Base-by-base conservation (phyloP, 2,888 invertebrate species). In the Cynaeus angustus region DNA sequence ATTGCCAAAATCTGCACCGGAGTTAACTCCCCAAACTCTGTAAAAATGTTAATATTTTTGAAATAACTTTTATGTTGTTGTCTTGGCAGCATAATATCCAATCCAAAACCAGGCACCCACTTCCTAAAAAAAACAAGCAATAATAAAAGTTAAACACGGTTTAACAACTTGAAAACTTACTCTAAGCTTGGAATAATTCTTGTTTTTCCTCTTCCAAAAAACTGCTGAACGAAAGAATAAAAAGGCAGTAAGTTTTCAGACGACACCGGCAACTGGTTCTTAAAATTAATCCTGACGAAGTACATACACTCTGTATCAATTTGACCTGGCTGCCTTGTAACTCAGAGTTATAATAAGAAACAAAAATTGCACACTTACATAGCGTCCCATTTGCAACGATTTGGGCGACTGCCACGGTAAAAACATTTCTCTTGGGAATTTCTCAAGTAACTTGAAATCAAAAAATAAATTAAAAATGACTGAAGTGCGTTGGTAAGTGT, bases 91-190 rank as follows among this genome's bases (percentile, higher is more conserved):
- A 83, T 72, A 41, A 81, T 69, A 71, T 80, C 72, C 68, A 74
- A 38, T 13, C 94, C 94, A 83, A 92, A 92, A 0, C 90, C 91
- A 0, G 94, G 93, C 70, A 93, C 87, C 90, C 91, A 92, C 81
- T 90, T 90, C 76, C 90, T 91, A n/a, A n/a, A n/a, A n/a, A n/a
- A n/a, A 69, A 81, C 38, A 38, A 38, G 9, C 38, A 10, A 7
- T n/a, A 38, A n/a, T 38, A 9, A n/a, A 8, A n/a, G 38, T 38
- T 38, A 38, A 38, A 10, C 3, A 10, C 38, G 7, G 5, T 5
- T 5, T 28, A 28, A 38, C 38, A 38, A 38, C 9, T 38, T 38
- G 7, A 28, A 5, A 5, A 5, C 91, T 89, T 85, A 93, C 93
- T 94, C 94, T 71, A 94, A 80, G 81, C 89, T 88, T 8, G 92